phyloP scores from a whole-genome alignment of 2,113 vertebrate genomes.

The Otus sunia region DNA sequence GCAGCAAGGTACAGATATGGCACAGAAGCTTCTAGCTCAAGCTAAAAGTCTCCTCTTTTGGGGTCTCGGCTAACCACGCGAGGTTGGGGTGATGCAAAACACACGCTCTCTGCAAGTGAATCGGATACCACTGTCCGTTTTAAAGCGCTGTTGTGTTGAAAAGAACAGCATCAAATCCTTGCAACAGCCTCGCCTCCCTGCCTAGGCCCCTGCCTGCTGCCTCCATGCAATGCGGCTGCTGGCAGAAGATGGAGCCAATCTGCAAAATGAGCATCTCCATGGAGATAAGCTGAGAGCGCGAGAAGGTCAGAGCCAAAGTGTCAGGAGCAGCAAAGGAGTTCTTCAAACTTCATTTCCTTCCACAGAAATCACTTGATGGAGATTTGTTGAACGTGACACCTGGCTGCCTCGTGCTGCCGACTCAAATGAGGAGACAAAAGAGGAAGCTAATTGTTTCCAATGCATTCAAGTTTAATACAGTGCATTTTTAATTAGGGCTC shows the following conservation, averaged over 20 bases:
- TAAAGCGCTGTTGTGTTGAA: background rate
- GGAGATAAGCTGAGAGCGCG: conserved; percentile 7
- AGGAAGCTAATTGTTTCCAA: conserved; percentile 75
- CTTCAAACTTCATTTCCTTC: conserved; percentile 67
- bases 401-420: conserved; percentile 50
- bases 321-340: conserved; percentile 51
- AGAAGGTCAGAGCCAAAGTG: conserved; percentile 46
- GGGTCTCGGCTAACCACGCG: rapidly evolving
- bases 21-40: background rate
- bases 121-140: background rate
- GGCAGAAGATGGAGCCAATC: conserved; percentile 41
- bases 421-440: conserved; percentile 72
- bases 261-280: conserved; percentile 56
- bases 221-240: background rate
- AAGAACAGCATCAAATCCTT: background rate
- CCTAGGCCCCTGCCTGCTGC: background rate
- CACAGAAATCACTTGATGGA: conserved; percentile 65
- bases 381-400: conserved; percentile 76
- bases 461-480: conserved; percentile 67
- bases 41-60: background rate
- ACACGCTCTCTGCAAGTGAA: background rate
- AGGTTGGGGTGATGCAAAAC: rapidly evolving
- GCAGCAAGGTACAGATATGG: background rate
- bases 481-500: conserved; percentile 73
- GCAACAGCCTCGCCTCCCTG: background rate